These are phyloP conservation scores for Numenius phaeopus DNA, from an alignment of 2,797 vertebrate genomes.

Conservation along the genomic window DNA sequence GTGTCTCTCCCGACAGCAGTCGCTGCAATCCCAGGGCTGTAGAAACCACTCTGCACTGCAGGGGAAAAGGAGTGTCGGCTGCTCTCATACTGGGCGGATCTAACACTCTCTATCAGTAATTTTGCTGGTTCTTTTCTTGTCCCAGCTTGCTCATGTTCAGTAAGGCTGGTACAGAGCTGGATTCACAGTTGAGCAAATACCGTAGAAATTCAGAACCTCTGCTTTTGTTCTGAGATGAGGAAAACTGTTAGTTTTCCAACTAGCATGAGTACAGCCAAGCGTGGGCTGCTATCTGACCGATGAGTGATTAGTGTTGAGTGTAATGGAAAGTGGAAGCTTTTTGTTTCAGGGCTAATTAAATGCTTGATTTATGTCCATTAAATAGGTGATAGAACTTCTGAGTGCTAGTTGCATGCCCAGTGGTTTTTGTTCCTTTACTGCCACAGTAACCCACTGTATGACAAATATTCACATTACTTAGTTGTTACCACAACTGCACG, in stretches of 20 bases:
- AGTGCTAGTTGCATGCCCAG: not conserved
- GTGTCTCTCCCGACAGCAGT: not conserved
- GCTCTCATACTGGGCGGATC: not conserved
- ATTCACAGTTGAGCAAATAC: not conserved
- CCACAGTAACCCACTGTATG: too few species aligned
- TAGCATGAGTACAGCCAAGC: rapidly evolving
- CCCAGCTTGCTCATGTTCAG: not conserved
- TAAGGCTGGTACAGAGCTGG: not conserved
- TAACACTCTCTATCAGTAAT: not conserved
- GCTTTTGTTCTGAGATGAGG: not conserved
- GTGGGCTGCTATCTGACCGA: not conserved
- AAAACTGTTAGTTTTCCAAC: not conserved
- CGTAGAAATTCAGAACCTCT: not conserved
- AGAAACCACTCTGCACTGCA: not conserved
- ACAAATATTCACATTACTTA: not conserved
- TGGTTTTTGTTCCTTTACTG: not conserved
- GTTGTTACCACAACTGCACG: not conserved
- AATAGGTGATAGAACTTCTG: not conserved
- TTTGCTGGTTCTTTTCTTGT: not conserved
- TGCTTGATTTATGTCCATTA: not conserved
- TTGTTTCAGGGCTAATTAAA: not conserved
- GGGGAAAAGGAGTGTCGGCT: not conserved
- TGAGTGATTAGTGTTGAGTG: not conserved
- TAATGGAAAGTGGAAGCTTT: not conserved
- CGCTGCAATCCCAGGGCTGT: not conserved